Conservation (phyloP, 2,113 vertebrate genomes). For the Calyptomena viridis region DNA sequence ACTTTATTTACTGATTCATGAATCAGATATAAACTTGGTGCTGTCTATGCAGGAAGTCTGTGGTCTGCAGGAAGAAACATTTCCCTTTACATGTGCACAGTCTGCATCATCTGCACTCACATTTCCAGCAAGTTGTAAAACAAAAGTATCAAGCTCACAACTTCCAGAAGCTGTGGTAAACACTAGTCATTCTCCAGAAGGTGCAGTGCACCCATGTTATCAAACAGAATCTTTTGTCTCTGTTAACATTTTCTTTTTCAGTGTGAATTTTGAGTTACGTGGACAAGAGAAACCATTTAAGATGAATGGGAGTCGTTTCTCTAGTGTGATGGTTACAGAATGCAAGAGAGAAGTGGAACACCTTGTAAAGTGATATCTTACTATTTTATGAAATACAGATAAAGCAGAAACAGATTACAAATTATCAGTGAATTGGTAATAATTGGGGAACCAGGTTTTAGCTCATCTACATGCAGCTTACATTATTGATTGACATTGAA, state of each 20-base stretch:
- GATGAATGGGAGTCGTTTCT: neutral
- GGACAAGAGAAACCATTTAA: neutral
- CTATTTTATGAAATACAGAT: neutral
- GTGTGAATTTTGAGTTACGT: neutral
- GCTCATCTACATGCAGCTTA: neutral
- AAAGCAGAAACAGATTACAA: neutral
- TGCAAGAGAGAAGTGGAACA: neutral
- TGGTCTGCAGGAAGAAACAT: neutral
- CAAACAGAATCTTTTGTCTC: neutral
- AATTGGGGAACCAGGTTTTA: neutral
- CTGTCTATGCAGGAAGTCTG: accelerated
- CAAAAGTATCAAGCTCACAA: neutral
- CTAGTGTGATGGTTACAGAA: neutral
- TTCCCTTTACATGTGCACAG: neutral
- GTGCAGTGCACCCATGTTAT: neutral
- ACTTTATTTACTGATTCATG: neutral
- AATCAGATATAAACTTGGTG: neutral
- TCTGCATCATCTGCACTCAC: neutral
- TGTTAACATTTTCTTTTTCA: neutral
- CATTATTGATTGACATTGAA: neutral
- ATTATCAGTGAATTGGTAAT: neutral
- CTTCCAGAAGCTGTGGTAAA: neutral
- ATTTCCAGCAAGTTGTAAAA: neutral
- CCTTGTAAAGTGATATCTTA: neutral
- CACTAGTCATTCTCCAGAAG: neutral